These are phyloP conservation scores for Anarrhichthys ocellatus DNA, from an alignment of 2,113 vertebrate genomes.

Conservation along the genomic window DNA sequence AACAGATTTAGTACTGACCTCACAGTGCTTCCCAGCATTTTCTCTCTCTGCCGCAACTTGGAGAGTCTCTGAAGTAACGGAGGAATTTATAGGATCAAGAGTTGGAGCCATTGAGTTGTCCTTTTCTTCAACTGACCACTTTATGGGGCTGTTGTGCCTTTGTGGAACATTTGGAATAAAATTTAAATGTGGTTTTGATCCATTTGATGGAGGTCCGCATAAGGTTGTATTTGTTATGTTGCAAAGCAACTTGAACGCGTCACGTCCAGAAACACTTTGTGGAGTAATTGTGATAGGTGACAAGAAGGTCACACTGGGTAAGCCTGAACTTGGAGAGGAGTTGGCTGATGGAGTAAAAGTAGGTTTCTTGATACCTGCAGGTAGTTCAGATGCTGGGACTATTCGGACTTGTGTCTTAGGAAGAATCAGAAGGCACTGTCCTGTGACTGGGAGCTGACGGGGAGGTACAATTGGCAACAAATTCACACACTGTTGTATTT, in stretches of 20 bases:
- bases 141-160: slow-evolving; percentile 80
- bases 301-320: slow-evolving; percentile 82
- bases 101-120: slow-evolving; percentile 62
- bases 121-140: slow-evolving; percentile 88
- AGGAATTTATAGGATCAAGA: slow-evolving; percentile 83
- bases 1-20: slow-evolving; percentile 2
- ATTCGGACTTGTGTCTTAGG: slow-evolving; percentile 86
- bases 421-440: slow-evolving; percentile 89
- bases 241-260: slow-evolving; percentile 54
- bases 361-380: slow-evolving; percentile 84
- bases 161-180: slow-evolving; percentile 56
- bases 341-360: slow-evolving; percentile 75
- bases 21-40: slow-evolving; percentile 30
- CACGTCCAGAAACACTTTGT: slow-evolving; percentile 51
- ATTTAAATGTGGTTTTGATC: slow-evolving; percentile 55
- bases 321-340: slow-evolving; percentile 61
- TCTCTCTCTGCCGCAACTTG: slow-evolving; percentile 79
- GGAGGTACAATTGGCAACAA: slow-evolving; percentile 58
- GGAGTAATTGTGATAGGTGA: slow-evolving; percentile 84
- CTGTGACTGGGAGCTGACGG: slow-evolving; percentile 72
- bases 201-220: slow-evolving; percentile 26
- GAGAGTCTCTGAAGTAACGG: slow-evolving; percentile 82
- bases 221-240: slow-evolving; percentile 48
- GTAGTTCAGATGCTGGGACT: slow-evolving; percentile 84
- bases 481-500: not conserved